phyloP scores from a whole-genome alignment of 2,113 vertebrate species.

The Ictidomys tridecemlineatus region DNA sequence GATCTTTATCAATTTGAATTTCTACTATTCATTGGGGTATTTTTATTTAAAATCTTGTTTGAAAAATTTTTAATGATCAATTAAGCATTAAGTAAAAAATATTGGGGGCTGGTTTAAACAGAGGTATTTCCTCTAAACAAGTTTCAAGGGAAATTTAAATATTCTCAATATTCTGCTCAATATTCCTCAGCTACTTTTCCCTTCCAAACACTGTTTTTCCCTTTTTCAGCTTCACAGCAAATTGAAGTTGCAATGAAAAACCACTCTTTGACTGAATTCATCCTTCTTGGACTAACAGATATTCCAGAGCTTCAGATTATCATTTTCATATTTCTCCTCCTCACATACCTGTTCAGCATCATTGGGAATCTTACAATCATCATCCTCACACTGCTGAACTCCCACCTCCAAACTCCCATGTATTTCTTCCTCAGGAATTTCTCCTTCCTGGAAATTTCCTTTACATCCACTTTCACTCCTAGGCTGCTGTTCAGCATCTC shows the following conservation, averaged over 20 bases:
- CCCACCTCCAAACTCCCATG: slow-evolving; percentile 32
- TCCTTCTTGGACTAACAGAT: slow-evolving; percentile 51
- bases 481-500: not conserved
- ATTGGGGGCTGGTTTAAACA: not conserved
- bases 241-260: slow-evolving; percentile 29
- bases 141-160: not conserved
- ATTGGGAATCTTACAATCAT: slow-evolving; percentile 21
- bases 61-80: not conserved
- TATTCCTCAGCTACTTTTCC: too few relatives aligned
- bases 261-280: slow-evolving; percentile 34
- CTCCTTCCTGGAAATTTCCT: slow-evolving; percentile 54
- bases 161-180: too few relatives aligned
- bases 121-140: not conserved
- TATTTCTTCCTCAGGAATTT: slow-evolving; percentile 51
- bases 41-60: not conserved
- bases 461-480: slow-evolving; percentile 42
- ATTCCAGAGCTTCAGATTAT: not conserved
- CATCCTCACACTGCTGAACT: not conserved
- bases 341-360: not conserved
- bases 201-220: not conserved
- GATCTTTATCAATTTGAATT: not conserved
- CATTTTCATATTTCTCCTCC: slow-evolving; percentile 7
- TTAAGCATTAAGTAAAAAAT: not conserved
- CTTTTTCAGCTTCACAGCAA: not conserved
- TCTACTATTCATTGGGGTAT: not conserved